Conservation (phyloP, 1,140 invertebrate species). For the Drosophila micromelanica region DNA sequence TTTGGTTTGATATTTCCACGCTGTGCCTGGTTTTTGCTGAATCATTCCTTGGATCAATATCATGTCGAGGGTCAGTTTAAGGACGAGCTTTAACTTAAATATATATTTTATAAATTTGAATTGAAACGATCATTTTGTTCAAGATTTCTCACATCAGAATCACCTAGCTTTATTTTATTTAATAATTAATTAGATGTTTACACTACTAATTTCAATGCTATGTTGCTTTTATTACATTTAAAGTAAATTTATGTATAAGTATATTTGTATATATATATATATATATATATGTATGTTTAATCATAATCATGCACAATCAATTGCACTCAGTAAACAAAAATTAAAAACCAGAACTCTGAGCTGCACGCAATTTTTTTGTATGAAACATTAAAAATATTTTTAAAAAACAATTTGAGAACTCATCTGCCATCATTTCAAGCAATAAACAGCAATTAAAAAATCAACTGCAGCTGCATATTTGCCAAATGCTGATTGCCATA, state of each 20-base stretch:
- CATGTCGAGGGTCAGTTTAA: constrained; percentile 51
- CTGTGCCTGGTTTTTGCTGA: constrained; percentile 34
- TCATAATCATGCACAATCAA: constrained; percentile 43
- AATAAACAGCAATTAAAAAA: constrained; percentile 6
- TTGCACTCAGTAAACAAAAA: constrained; percentile 45
- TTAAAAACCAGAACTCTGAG: constrained; percentile 32
- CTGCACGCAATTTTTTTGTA: constrained; percentile 32
- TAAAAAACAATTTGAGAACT: constrained; percentile 35
- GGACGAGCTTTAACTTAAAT: constrained; percentile 38
- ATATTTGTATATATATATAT: constrained; percentile 23
- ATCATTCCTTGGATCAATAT: constrained; percentile 44
- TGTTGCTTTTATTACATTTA: constrained; percentile 75
- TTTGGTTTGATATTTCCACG: constrained; percentile 46
- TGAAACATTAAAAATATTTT: constrained; percentile 17
- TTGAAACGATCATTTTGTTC: constrained; percentile 28
- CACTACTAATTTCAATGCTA: constrained; percentile 78
- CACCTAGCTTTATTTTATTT: constrained; percentile 75
- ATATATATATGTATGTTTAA: constrained; percentile 22
- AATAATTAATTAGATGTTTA: constrained; percentile 75
- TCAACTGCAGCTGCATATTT: constrained; percentile 8
- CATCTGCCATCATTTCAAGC: constrained; percentile 7
- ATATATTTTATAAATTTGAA: constrained; percentile 51
- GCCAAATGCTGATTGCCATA: constrained; percentile 23
- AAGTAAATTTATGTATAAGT: constrained; percentile 64
- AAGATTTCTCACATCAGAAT: constrained; percentile 67